Evolutionary conservation across 2,888 invertebrate species (phyloP).

Genomic region (Chrysodeixis includens): DNA sequence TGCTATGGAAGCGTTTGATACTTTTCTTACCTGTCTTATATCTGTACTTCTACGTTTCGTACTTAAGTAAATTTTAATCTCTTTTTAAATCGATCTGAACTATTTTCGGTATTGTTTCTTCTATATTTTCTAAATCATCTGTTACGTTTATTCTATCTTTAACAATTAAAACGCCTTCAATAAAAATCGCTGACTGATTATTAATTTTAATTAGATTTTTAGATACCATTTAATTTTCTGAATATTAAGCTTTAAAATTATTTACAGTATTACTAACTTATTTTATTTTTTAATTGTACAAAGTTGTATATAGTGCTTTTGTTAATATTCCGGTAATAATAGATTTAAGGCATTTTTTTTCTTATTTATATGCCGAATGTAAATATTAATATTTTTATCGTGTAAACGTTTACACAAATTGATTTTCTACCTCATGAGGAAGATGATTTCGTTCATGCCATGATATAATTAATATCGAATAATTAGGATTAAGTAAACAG

Average conservation of each 20-base stretch:
- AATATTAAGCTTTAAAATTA: constrained; percentile 84
- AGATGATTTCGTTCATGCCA: constrained; percentile 66
- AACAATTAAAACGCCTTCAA: constrained; percentile 25
- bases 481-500: constrained; percentile 30
- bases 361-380: constrained; percentile 61
- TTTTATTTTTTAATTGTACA: constrained; percentile 81
- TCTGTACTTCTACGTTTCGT: neutral
- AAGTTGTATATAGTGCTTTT: constrained; percentile 82
- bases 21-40: neutral
- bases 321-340: constrained; percentile 65
- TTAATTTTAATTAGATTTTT: constrained; percentile 66
- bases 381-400: constrained; percentile 58
- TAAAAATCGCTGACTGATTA: constrained; percentile 75
- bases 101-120: constrained; percentile 16
- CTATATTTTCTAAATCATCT: constrained; percentile 11
- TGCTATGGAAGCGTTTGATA: neutral
- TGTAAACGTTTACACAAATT: constrained; percentile 71
- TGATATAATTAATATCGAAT: constrained; percentile 54
- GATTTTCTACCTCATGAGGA: constrained; percentile 86
- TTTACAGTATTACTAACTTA: constrained; percentile 89
- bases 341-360: constrained; percentile 52
- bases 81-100: constrained; percentile 32
- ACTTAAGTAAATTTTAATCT: constrained; percentile 5
- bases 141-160: constrained; percentile 26
- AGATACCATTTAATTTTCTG: constrained; percentile 64